Percentiles rank a stretch among this genome's conserved stretches.
phyloP scores from a whole-genome alignment of 2,797 vertebrate genomes.

The Mergus octosetaceus region DNA sequence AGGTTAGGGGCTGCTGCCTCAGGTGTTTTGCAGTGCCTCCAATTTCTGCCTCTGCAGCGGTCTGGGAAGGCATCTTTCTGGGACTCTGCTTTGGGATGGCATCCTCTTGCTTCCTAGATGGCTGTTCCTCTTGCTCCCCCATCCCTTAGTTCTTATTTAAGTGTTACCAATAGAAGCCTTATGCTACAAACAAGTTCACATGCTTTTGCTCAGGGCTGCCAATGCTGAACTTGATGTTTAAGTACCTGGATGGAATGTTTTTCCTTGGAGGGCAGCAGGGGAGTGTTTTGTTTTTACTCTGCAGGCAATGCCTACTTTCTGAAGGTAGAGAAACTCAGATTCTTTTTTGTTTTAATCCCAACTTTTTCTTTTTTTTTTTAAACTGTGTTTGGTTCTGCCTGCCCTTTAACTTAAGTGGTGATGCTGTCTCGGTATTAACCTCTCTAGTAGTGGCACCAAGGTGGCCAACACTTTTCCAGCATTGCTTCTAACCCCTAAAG shows the following conservation, averaged over 20 bases:
- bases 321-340: not conserved
- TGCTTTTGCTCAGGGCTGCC: constrained; percentile 60
- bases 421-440: not conserved
- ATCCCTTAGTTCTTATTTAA: not conserved
- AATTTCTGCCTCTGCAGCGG: not conserved
- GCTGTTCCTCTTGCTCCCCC: not conserved
- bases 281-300: not conserved
- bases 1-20: not conserved
- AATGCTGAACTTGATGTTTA: not conserved
- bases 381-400: not conserved
- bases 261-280: not conserved
- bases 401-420: not conserved
- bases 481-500: constrained; percentile 47
- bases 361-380: not conserved
- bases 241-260: constrained; percentile 15
- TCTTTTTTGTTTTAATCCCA: constrained; percentile 10
- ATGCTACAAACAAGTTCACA: not conserved
- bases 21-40: not conserved
- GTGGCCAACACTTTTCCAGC: not conserved
- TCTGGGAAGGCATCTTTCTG: not conserved
- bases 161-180: constrained; percentile 30
- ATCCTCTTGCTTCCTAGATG: not conserved
- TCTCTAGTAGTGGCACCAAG: not conserved
- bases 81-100: not conserved
- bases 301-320: not conserved